phyloP scores from a whole-genome alignment of 2,888 invertebrate species.

The Ypsolopha sequella region DNA sequence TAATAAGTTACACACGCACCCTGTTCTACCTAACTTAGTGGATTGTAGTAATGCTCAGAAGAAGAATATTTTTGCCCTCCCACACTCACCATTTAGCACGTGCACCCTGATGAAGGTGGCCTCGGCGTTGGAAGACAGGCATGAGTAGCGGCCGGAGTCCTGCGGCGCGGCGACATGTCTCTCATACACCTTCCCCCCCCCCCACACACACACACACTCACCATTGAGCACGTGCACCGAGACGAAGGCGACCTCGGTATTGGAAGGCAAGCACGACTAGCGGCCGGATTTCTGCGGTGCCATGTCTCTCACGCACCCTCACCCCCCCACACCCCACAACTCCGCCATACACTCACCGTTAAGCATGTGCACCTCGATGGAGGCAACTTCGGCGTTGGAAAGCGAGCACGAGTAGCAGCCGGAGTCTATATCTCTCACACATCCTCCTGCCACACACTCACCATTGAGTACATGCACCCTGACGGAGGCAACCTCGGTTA shows the following conservation, averaged over 20 bases:
- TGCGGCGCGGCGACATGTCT: conserved; percentile 86
- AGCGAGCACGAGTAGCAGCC: conserved; percentile 95
- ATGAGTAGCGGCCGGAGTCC: conserved; percentile 93
- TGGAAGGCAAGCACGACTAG: conserved; percentile 93
- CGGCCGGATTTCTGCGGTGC: conserved; percentile 89
- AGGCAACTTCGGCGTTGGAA: conserved; percentile 91
- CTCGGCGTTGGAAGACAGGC: conserved; percentile 93
- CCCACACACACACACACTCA: too few species aligned
- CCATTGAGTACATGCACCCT: conserved; percentile 93
- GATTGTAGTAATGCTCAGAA: too few species aligned
- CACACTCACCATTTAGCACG: too few species aligned
- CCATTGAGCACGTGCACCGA: conserved; percentile 93
- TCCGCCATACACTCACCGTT: too few species aligned
- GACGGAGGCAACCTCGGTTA: conserved; percentile 89
- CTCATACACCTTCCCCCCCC: too few species aligned
- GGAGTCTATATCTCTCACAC: conserved; percentile 92
- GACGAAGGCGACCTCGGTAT: conserved; percentile 91
- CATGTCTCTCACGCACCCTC: conserved; percentile 92
- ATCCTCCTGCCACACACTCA: too few species aligned
- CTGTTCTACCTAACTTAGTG: too few species aligned
- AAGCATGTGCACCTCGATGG: conserved; percentile 90
- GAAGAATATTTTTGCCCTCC: too few species aligned
- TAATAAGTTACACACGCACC: too few species aligned
- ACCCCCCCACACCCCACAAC: too few species aligned
- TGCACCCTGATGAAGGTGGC: conserved; percentile 91